Percentiles rank a stretch among this genome's conserved stretches.
phyloP scores from a whole-genome alignment of 2,888 invertebrate genomes.

The Platycnemis pennipes region DNA sequence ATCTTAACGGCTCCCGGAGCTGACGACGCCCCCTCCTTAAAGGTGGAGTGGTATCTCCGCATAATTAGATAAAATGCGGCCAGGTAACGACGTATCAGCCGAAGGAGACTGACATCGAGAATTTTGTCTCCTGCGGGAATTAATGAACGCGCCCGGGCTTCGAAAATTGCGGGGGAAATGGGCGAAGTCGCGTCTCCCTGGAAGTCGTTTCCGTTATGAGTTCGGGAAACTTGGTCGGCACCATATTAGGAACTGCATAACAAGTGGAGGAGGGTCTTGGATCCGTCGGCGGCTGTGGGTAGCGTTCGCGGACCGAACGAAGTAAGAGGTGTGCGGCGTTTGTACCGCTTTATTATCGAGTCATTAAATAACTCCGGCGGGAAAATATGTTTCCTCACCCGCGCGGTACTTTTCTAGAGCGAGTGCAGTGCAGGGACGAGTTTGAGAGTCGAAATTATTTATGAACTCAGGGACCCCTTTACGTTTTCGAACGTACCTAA shows the following conservation, averaged over 20 bases:
- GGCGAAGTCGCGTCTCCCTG: background rate
- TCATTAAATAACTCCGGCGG: conserved; percentile 7
- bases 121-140: background rate
- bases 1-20: background rate
- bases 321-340: background rate
- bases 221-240: conserved; percentile 13
- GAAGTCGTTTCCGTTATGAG: conserved; percentile 27
- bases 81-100: background rate
- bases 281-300: background rate
- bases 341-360: background rate
- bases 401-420: background rate
- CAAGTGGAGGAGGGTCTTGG: background rate
- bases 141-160: conserved; percentile 21
- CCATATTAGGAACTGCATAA: conserved; percentile 29
- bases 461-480: background rate
- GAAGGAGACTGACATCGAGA: background rate
- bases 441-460: background rate
- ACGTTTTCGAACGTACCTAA: background rate
- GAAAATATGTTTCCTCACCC: background rate
- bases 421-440: background rate
- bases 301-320: background rate
- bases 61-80: conserved; percentile 2
- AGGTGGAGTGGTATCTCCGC: background rate
- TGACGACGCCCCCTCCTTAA: no score
- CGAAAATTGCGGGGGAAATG: background rate